Base-by-base conservation (phyloP, 2,797 vertebrate species). In the Eospalax fontanierii region DNA sequence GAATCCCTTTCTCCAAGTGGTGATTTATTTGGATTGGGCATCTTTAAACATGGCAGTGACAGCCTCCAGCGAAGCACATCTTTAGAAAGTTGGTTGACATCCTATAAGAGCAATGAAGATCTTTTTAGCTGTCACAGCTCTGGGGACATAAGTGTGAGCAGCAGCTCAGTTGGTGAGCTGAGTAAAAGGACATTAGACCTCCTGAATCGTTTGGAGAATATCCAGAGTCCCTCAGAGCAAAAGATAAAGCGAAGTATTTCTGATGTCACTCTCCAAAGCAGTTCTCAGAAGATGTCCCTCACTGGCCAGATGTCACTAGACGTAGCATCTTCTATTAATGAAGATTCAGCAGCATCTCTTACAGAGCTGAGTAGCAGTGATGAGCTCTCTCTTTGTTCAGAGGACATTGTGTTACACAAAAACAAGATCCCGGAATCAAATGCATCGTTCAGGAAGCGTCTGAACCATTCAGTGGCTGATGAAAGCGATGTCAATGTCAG, bases 151-250 rank as follows among this genome's bases (percentile, higher is more conserved):
- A 99, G 99, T 19, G 98, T 98, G 90, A 98, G 98, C 82, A 99
- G 98, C 86, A 98, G 98, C 95, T 98, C 98, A 11, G 98, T 99
- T 7, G 99, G 99, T 89, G 99, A 99, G 96, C 98, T 99, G 92
- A 99, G 99, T 97, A 99, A 99, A 95, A 99, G 99, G 97, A 99
- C 99, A 50, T 98, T 99, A n/a, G 99, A 99, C 93, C 99, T 99
- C 94, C 98, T 99, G 88, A 99, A 99, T 95, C 99, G 99, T 54
- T 98, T 99, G 96, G 99, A 99, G 98, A 99, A 99, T 97, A 99
- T 99, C 91, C 99, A 99, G 97, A 99, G 98, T 95, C 99, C 99
- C 63, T 98, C 99, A 35, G 98, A 98, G 16, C 98, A 98, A 73
- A 99, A 99, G 97, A 99, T 99, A 99, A 99, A 99, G 33, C 99